Evolutionary conservation across 2,797 vertebrate genomes (phyloP).

Genomic region (Neomorphus geoffroyi): DNA sequence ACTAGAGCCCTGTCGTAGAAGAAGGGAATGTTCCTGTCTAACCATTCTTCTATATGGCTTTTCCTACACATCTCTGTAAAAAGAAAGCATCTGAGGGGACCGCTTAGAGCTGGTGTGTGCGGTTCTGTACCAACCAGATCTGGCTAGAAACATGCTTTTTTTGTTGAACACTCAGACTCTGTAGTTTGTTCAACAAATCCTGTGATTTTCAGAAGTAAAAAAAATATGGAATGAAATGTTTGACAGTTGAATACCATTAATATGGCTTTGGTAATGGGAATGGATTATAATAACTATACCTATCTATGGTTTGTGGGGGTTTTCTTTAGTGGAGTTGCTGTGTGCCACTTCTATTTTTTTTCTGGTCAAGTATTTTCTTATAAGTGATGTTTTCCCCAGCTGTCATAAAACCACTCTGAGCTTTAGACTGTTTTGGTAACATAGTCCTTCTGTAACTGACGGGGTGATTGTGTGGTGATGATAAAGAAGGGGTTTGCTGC

Average conservation of each 20-base stretch:
- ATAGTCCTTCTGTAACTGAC: not conserved
- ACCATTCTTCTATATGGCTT: not conserved
- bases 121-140: not conserved
- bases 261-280: not conserved
- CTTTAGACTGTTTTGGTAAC: not conserved
- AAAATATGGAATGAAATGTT: not conserved
- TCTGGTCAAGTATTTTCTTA: not conserved
- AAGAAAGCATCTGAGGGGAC: not conserved
- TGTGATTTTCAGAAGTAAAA: not conserved
- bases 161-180: not conserved
- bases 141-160: not conserved
- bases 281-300: not conserved
- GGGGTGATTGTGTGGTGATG: not conserved
- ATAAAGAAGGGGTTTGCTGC: not conserved
- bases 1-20: not conserved
- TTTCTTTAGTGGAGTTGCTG: not conserved
- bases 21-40: not conserved
- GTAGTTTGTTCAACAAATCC: not conserved
- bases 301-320: not conserved
- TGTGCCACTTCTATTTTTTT: not conserved
- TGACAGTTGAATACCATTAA: not conserved
- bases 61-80: not conserved
- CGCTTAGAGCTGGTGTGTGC: not conserved
- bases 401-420: not conserved
- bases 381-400: not conserved